Percentiles rank a stretch among this genome's conserved stretches.
phyloP scores from a whole-genome alignment of 2,888 invertebrate genomes.

The Junonia oenone region DNA sequence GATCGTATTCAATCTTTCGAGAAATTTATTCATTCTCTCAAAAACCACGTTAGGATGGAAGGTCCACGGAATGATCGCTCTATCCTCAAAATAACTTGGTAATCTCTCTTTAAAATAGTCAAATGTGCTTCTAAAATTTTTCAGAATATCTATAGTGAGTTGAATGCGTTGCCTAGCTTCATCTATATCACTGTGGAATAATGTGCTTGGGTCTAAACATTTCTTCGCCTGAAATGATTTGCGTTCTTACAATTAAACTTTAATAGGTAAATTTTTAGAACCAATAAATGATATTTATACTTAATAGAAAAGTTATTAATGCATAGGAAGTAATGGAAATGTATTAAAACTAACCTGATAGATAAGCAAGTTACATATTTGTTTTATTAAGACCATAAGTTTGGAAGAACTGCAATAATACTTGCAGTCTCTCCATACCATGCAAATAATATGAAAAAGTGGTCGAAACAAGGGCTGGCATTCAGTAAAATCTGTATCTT shows the following conservation, averaged over 20 bases:
- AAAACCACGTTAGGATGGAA: conserved; percentile 92
- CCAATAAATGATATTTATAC: too few species aligned
- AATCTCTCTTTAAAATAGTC: conserved; percentile 85
- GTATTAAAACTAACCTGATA: conserved; percentile 78
- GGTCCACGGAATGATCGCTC: conserved; percentile 83
- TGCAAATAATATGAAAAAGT: conserved; percentile 91
- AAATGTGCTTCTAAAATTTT: conserved; percentile 82
- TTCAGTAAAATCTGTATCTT: conserved; percentile 93
- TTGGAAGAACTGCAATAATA: conserved; percentile 94
- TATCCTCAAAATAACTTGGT: conserved; percentile 82
- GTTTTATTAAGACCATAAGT: conserved; percentile 91
- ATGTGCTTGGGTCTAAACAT: conserved; percentile 93
- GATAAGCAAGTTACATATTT: conserved; percentile 94
- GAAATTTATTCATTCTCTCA: conserved; percentile 86
- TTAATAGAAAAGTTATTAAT: too few species aligned
- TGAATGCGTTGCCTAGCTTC: conserved; percentile 92
- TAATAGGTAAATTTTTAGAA: too few species aligned
- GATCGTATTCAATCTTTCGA: conserved; percentile 87
- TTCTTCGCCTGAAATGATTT: conserved; percentile 84
- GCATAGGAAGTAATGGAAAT: not conserved
- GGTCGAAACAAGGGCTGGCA: conserved; percentile 87
- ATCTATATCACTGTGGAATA: conserved; percentile 96
- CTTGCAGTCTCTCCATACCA: conserved; percentile 93
- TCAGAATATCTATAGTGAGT: conserved; percentile 82
- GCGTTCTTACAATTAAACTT: too few species aligned